Evolutionary conservation across 2,888 invertebrate species (phyloP).

Genomic region (Schizaphis graminum): DNA sequence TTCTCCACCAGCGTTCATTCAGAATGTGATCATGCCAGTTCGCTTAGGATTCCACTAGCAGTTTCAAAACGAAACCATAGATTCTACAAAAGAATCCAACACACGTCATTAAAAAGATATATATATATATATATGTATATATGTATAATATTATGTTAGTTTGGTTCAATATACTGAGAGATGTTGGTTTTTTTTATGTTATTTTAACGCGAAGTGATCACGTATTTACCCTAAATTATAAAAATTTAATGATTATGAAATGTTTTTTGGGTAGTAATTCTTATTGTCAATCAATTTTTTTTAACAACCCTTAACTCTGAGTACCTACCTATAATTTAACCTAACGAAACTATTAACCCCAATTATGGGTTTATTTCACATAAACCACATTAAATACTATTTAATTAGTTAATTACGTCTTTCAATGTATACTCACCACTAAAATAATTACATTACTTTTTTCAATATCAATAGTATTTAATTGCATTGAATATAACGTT

Average conservation of each 20-base stretch:
- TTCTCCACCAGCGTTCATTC: conserved; percentile 58
- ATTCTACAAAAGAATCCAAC: conserved; percentile 52
- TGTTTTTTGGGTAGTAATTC: background rate
- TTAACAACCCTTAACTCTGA: background rate
- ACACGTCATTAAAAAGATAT: conserved; percentile 34
- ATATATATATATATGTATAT: background rate
- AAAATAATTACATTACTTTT: background rate
- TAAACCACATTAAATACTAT: background rate
- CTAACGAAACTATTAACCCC: background rate
- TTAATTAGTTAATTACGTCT: background rate
- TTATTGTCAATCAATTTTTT: background rate
- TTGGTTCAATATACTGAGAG: background rate
- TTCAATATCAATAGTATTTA: background rate
- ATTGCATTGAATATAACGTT: background rate
- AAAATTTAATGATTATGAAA: background rate
- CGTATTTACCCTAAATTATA: background rate
- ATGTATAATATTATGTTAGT: conserved; percentile 24
- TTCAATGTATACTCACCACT: background rate
- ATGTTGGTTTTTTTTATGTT: conserved; percentile 18
- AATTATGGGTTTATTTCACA: background rate
- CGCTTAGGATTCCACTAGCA: conserved; percentile 51
- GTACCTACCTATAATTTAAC: background rate
- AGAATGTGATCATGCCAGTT: conserved; percentile 10
- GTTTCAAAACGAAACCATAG: conserved; percentile 34
- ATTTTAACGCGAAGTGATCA: background rate